Evolutionary conservation across 2,113 vertebrate genomes (phyloP), one percentile per base, ranked within the genome.

Genomic region (Spizaetus ornatus): DNA sequence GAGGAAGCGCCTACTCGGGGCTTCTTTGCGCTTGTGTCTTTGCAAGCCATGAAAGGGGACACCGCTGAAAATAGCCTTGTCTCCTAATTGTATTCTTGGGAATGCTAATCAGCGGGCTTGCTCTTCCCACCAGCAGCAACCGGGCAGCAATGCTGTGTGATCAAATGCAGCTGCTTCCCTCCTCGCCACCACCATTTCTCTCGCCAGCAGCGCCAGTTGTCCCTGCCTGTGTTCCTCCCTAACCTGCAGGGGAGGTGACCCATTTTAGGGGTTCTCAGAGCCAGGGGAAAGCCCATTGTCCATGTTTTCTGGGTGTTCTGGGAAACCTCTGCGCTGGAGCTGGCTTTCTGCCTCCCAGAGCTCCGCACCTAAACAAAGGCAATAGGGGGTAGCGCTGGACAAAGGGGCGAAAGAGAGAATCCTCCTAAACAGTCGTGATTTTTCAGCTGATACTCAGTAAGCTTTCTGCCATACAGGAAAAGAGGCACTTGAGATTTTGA

Each of bases 401-500:
- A 83, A 91, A 93, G 55, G 36, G n/a, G 53, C 1, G 3, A 82
- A 91, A 82, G 73, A 89, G 18, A 82, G 23, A 89, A 43, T 72
- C 53, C 40, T 86, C 65, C 65, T 48, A 15, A 92, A 50, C 36
- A 83, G 78, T 77, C 15, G 1, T 38, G 70, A 87, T 85, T 95
- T 94, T 95, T 91, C 71, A 94, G 59, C 74, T 85, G 86, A 80
- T 91, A 72, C 29, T 87, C 40, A 16, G 58, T 42, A 50, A 93
- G 74, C 76, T 83, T 93, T 91, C 86, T 4, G 10, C 77, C 42
- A 42, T n/a, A 82, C n/a, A 86, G 94, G 89, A 93, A 95, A 96
- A 95, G 84, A 96, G 78, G 66, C 96, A 95, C 95, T 97, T 93
- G 93, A 97, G 94, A 95, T 93, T 95, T 89, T 95, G 78, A 94